Base-by-base conservation (phyloP, 2,888 invertebrate species). In the Agonopterix heracliana region DNA sequence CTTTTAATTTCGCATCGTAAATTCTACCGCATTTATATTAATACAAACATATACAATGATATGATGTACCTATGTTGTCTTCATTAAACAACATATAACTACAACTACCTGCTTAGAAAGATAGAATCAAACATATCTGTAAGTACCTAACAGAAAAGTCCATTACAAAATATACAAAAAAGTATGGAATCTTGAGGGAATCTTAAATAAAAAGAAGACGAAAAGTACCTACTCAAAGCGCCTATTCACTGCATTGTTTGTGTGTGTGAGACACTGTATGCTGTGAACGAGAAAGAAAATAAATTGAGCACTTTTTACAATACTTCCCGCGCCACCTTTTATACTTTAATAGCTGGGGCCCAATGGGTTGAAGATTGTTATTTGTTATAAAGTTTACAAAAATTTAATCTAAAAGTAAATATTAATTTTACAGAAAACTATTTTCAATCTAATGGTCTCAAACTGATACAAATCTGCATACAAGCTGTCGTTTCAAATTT, bases 221-320 rank as follows among this genome's bases (percentile, higher is more conserved):
- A 41, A 2, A 26, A 26, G 26, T 26, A 26, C 26, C 26, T 26
- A 26, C 26, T 26, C 26, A 26, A 26, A 26, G 26, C 26, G 26
- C 26, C 26, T 26, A 26, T 26, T 38, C 11, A 10, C 38, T 10
- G 10, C 38, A 41, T 12, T 41, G 13, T 41, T 41, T 12, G 45
- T 45, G 53, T 44, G 36, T 46, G 53, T 48, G 50, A 14, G 48
- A 10, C 36, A 44, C 42, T 44, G 45, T 45, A 41, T 49, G 45
- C 26, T 12, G 17, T 40, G 35, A 41, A 26, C 14, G 45, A 34
- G 35, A 38, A 47, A 52, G 49, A 46, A 49, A 49, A 52, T 49
- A 52, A 52, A 52, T 52, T 47, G 50, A 53, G 53, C 26, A 26
- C 38, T 38, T n/a, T 38, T 38, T 9, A 38, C 10, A 38, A 38